phyloP scores from a whole-genome alignment of 2,797 vertebrate species.

The Amblyopsis hoosieri region DNA sequence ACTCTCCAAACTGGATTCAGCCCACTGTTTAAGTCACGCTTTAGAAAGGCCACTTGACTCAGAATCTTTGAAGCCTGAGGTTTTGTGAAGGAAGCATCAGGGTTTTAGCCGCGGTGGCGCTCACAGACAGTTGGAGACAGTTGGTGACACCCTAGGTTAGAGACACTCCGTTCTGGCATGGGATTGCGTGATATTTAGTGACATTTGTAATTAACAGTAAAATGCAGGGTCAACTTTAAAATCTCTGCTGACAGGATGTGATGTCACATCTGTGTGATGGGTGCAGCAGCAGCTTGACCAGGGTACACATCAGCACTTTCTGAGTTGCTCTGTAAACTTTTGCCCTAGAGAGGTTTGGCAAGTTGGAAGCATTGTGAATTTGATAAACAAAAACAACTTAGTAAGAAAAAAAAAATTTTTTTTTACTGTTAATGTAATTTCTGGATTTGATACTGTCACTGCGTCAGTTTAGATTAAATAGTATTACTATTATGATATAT shows the following conservation, averaged over 20 bases:
- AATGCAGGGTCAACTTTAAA: slow-evolving; percentile 23
- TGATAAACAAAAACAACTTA: slow-evolving; percentile 4
- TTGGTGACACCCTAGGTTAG: slow-evolving; percentile 42
- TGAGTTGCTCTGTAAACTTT: slow-evolving; percentile 21
- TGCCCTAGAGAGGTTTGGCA: slow-evolving; percentile 38
- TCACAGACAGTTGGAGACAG: not conserved
- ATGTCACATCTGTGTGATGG: slow-evolving; percentile 47
- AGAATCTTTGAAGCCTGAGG: slow-evolving; percentile 16
- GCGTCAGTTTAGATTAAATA: not conserved
- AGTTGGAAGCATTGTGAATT: not conserved
- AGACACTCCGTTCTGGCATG: slow-evolving; percentile 46
- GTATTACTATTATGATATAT: too few species aligned
- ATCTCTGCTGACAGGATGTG: slow-evolving; percentile 58
- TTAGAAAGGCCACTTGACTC: slow-evolving; percentile 52
- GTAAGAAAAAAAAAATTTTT: not conserved
- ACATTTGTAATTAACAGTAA: slow-evolving; percentile 59
- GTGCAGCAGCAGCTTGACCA: slow-evolving; percentile 48
- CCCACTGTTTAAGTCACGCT: slow-evolving; percentile 52
- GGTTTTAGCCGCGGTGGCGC: not conserved
- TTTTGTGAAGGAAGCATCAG: not conserved
- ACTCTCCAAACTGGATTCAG: slow-evolving; percentile 68
- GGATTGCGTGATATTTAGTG: slow-evolving; percentile 31
- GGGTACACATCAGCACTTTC: slow-evolving; percentile 50
- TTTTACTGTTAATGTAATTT: slow-evolving; percentile 26
- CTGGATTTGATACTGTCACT: slow-evolving; percentile 2